These are phyloP conservation scores for Sycophila texana DNA, from an alignment of 2,888 invertebrate genomes.

Conservation along the genomic window DNA sequence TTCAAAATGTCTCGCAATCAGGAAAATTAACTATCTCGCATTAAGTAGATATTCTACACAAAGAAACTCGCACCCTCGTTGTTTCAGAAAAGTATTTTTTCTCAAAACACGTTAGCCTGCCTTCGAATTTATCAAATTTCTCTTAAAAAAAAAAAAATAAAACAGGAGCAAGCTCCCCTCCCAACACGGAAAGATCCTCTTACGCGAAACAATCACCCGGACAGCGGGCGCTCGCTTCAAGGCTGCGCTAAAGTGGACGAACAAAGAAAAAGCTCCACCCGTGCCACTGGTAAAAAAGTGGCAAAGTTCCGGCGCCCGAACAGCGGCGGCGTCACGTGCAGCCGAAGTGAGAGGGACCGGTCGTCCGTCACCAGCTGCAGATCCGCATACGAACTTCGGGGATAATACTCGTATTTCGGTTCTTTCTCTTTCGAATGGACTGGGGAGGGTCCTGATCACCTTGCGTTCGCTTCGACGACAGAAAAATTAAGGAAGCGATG, in stretches of 20 bases:
- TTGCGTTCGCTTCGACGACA: neutral
- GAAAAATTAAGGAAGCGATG: neutral
- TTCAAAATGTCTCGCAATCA: too few relatives aligned
- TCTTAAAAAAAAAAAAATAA: too few relatives aligned
- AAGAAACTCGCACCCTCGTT: too few relatives aligned
- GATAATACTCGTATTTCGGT: neutral
- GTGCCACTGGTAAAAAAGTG: neutral
- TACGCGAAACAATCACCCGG: too few relatives aligned
- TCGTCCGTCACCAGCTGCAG: slow-evolving; percentile 14
- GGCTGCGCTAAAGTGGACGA: neutral
- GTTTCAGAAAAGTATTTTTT: too few relatives aligned
- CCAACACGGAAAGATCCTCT: too few relatives aligned
- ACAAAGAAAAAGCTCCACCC: neutral
- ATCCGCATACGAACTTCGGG: slow-evolving; percentile 24
- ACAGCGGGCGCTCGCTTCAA: neutral
- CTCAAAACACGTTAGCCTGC: too few relatives aligned
- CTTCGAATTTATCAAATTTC: too few relatives aligned
- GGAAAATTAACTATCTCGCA: too few relatives aligned
- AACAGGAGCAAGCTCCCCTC: too few relatives aligned
- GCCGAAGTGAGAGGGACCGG: slow-evolving; percentile 38
- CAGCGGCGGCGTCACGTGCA: neutral
- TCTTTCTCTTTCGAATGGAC: neutral
- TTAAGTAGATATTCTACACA: too few relatives aligned
- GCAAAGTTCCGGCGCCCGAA: too few relatives aligned
- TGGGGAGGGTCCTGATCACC: neutral